These are phyloP conservation scores for Cheilinus undulatus DNA, from an alignment of 2,113 vertebrate species.

Conservation along the genomic window DNA sequence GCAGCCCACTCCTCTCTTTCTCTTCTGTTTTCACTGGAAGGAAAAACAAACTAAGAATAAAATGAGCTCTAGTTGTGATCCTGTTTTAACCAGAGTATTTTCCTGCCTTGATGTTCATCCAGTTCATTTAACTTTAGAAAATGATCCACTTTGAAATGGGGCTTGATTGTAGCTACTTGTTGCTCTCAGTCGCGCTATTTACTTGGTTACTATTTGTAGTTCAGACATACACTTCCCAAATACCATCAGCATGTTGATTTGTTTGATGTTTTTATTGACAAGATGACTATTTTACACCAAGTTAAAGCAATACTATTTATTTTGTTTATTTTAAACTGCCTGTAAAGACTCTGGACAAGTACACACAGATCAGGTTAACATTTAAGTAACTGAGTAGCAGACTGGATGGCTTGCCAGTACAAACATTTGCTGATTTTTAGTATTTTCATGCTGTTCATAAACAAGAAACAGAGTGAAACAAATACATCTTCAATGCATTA, in stretches of 20 bases:
- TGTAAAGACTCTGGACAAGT: background rate
- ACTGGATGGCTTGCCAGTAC: no score
- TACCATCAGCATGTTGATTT: constrained; percentile 5
- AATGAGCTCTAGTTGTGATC: background rate
- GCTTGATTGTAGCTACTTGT: background rate
- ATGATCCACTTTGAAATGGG: background rate
- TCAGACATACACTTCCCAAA: background rate
- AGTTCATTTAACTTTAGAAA: background rate
- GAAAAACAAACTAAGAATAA: background rate
- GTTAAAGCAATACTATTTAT: background rate
- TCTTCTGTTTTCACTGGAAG: background rate
- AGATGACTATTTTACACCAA: constrained; percentile 5
- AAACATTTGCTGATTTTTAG: no score
- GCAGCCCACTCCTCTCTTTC: background rate
- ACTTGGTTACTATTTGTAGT: background rate
- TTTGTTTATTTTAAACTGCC: background rate
- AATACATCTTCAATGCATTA: no score
- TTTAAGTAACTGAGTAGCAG: no score
- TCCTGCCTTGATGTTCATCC: background rate
- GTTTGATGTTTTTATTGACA: background rate
- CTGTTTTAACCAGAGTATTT: background rate
- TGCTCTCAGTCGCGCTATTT: constrained; percentile 1
- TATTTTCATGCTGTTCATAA: no score
- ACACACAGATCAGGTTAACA: no score
- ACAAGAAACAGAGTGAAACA: no score